These are phyloP conservation scores for Martes flavigula DNA, from an alignment of 2,797 vertebrate species.

Conservation along the genomic window DNA sequence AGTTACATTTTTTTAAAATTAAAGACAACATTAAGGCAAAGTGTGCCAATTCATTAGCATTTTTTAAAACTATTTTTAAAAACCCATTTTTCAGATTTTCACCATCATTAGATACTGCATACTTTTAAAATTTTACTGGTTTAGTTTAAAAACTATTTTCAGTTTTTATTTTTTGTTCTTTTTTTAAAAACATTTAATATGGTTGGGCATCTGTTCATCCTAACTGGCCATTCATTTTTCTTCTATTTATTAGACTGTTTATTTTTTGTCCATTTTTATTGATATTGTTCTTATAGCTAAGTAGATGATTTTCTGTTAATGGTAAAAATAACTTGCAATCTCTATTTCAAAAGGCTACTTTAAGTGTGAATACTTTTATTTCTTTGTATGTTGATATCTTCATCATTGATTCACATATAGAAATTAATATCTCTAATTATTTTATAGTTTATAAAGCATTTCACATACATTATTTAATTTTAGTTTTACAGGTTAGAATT, in stretches of 20 bases:
- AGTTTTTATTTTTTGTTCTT: background rate
- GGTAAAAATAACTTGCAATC: background rate
- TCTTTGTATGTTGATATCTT: background rate
- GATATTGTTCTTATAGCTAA: background rate
- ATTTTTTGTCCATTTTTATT: background rate
- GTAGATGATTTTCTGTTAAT: background rate
- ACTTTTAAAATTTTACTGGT: background rate
- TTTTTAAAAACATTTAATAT: background rate
- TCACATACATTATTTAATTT: background rate
- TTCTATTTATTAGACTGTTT: background rate
- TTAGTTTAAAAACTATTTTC: background rate
- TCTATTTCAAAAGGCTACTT: background rate
- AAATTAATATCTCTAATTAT: background rate
- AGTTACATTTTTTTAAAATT: background rate
- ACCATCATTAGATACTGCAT: background rate
- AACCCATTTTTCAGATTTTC: background rate
- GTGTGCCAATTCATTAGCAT: background rate
- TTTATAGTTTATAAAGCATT: background rate
- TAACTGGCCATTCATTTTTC: background rate
- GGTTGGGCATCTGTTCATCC: background rate
- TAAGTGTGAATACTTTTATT: background rate
- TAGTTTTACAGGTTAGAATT: background rate
- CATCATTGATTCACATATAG: background rate
- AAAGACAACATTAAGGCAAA: background rate
- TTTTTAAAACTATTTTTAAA: background rate